Evolutionary conservation across 2,888 invertebrate genomes (phyloP).

Genomic region (Tetragonisca angustula): DNA sequence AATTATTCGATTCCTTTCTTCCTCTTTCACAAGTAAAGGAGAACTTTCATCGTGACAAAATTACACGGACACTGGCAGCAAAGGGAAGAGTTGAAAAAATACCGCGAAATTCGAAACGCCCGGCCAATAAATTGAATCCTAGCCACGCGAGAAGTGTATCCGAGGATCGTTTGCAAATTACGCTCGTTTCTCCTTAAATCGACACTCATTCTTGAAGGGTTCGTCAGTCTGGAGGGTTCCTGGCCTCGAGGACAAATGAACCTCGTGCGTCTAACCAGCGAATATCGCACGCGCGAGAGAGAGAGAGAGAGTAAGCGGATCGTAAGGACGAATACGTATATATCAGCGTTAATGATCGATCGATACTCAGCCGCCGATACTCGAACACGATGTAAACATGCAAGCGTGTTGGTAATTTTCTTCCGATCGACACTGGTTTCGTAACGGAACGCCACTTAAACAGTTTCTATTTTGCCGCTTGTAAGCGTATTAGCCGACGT

Average conservation of each 20-base stretch:
- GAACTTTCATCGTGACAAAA: too few species aligned
- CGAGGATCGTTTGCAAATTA: slow-evolving; percentile 37
- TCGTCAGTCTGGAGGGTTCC: slow-evolving; percentile 31
- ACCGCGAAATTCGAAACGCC: neutral
- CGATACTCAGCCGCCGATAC: slow-evolving; percentile 12
- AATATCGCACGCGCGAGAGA: slow-evolving; percentile 25
- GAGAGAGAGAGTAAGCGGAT: slow-evolving; percentile 33
- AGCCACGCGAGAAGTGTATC: neutral
- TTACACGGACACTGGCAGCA: too few species aligned
- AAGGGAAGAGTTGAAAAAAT: neutral
- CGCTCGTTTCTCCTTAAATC: slow-evolving; percentile 55
- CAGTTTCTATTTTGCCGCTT: slow-evolving; percentile 46
- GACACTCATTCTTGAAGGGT: slow-evolving; percentile 54
- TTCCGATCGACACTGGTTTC: neutral
- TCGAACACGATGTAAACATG: slow-evolving; percentile 41
- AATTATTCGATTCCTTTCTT: too few species aligned
- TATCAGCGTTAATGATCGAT: slow-evolving; percentile 60
- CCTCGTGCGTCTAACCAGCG: slow-evolving; percentile 34
- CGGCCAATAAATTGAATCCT: neutral
- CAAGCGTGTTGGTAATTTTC: slow-evolving; percentile 12
- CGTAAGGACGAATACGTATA: slow-evolving; percentile 52
- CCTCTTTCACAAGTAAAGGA: too few species aligned
- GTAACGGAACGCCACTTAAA: slow-evolving; percentile 39
- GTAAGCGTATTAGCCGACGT: slow-evolving; percentile 55
- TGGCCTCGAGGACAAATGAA: slow-evolving; percentile 43